Percentiles rank a stretch among this genome's conserved stretches.
Conservation (phyloP, 2,888 invertebrate species). For the Gandaritis pyraliata region DNA sequence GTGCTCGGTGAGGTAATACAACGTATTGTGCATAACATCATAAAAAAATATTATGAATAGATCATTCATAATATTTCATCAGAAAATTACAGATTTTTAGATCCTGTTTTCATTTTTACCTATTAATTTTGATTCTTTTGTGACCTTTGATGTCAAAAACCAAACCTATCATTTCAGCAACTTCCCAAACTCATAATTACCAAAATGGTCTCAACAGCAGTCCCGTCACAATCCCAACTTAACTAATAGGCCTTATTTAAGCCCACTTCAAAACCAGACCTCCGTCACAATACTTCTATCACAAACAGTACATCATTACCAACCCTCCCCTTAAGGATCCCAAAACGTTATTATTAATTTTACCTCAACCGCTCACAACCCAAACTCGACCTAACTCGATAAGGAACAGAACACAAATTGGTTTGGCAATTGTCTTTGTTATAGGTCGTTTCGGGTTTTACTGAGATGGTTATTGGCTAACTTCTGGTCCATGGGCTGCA, state of each 20-base stretch:
- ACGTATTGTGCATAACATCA: too few relatives aligned
- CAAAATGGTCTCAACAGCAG: slow-evolving; percentile 30
- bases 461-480: slow-evolving; percentile 77
- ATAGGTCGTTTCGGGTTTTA: slow-evolving; percentile 57
- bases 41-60: too few relatives aligned
- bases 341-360: slow-evolving; percentile 75
- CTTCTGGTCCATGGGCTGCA: slow-evolving; percentile 81
- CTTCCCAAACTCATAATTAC: slow-evolving; percentile 34
- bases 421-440: slow-evolving; percentile 50
- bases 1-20: too few relatives aligned
- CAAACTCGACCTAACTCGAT: slow-evolving; percentile 52
- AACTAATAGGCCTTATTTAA: slow-evolving; percentile 63
- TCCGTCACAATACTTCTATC: slow-evolving; percentile 56
- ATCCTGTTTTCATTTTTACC: too few relatives aligned
- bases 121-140: background rate
- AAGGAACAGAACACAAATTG: slow-evolving; percentile 62
- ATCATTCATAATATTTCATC: too few relatives aligned
- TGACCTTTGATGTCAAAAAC: slow-evolving; percentile 10
- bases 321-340: slow-evolving; percentile 70
- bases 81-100: too few relatives aligned
- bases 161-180: slow-evolving; percentile 5
- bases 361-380: slow-evolving; percentile 48
- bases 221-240: slow-evolving; percentile 53
- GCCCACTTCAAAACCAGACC: slow-evolving; percentile 64
- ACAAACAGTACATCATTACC: slow-evolving; percentile 61